Percentiles rank a stretch among this genome's conserved stretches.
These are phyloP conservation scores for Mohoua ochrocephala DNA, from an alignment of 2,113 vertebrate genomes.

Conservation along the genomic window DNA sequence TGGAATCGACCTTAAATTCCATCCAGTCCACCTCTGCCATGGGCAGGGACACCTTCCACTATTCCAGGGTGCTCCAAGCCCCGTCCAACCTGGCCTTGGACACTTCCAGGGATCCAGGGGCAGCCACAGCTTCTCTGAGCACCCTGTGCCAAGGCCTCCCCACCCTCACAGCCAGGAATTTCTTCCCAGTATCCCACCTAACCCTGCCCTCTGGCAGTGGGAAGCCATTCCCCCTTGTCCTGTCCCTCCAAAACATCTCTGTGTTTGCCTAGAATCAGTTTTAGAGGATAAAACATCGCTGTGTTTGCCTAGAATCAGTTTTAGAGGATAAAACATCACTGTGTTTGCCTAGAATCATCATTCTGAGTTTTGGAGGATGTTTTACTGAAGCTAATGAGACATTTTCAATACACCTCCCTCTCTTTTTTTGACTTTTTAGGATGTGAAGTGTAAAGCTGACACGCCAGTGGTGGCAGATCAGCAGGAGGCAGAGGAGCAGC, in stretches of 20 bases:
- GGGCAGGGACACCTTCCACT: background rate
- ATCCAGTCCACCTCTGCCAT: background rate
- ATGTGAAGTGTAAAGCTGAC: constrained; percentile 15
- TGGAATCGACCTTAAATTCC: background rate
- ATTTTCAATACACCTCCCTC: background rate
- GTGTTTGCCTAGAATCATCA: background rate
- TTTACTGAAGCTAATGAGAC: background rate
- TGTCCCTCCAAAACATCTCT: background rate
- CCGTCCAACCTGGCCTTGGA: accelerated
- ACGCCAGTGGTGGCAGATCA: background rate
- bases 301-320: background rate
- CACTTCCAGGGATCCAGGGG: background rate
- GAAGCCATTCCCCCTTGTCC: background rate
- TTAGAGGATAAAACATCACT: background rate
- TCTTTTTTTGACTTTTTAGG: constrained; percentile 19
- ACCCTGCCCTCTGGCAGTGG: accelerated
- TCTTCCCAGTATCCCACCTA: background rate
- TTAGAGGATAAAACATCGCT: background rate
- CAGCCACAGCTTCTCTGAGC: background rate
- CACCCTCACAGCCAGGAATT: background rate
- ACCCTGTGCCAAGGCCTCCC: background rate
- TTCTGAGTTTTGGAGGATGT: background rate
- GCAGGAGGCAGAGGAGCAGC: constrained; percentile 38
- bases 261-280: background rate
- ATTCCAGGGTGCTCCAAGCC: background rate